Base-by-base conservation (phyloP, 2,888 invertebrate genomes). In the Plemyria rubiginata region DNA sequence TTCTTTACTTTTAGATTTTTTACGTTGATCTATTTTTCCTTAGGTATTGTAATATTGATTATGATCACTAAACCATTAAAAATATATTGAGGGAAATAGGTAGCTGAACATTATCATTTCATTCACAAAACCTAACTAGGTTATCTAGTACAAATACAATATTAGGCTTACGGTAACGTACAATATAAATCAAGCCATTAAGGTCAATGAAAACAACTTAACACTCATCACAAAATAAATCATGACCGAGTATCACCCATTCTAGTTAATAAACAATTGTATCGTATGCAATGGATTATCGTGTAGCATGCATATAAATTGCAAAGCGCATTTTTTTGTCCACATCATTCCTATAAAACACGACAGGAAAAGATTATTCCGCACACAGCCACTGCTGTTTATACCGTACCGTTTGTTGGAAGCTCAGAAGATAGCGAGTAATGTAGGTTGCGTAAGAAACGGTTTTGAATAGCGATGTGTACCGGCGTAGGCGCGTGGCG, bases 401-500 rank as follows among this genome's bases (percentile, higher is more conserved):
- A 0, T 16, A 43, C 48, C 38, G 6, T 0, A 12, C 41, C 12
- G 15, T 36, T 16, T 28, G n/a, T 4, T 29, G 12, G 16, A 1
- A 9, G 8, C 15, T 11, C 12, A 7, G 8, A 41, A 13, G 29
- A 50, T 55, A 49, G 51, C 43, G 13, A 51, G 70, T 52, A 66
- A 67, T 67, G 67, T 60, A 62, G 53, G 4, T 29, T 43, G 58
- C 60, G 16, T 46, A n/a, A 43, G 54, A 46, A 40, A 52, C 15
- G n/a, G 36, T 28, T 12, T 49, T 56, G 64, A 36, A 45, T 15
- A 15, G 13, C 32, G 55, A 40, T 65, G 54, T 53, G 66, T 69
- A 74, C 65, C 83, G 72, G 86, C 85, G 88, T 88, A 82, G 68
- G 82, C 86, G 87, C 86, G 79, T 84, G 78, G 82, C 74, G 79